These are phyloP conservation scores for Pollachius pollachius DNA, from an alignment of 2,113 vertebrate genomes.

Conservation along the genomic window DNA sequence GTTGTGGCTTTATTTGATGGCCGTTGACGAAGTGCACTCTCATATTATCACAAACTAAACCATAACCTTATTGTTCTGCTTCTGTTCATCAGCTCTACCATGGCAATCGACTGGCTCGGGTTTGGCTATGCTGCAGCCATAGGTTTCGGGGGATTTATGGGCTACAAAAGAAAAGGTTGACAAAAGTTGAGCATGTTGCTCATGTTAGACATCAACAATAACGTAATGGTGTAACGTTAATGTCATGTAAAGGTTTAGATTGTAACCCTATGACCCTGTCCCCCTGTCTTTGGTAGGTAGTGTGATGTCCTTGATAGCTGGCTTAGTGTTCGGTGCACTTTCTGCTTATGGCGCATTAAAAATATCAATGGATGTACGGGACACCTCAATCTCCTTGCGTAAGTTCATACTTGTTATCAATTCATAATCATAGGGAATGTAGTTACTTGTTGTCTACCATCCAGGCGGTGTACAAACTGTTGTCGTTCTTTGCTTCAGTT, in stretches of 20 bases:
- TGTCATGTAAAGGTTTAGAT: background rate
- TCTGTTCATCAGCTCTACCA: conserved; percentile 39
- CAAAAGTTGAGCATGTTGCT: background rate
- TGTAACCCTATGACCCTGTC: no score
- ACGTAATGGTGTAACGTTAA: background rate
- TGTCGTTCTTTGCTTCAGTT: conserved; percentile 65
- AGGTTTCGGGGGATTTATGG: conserved; percentile 81
- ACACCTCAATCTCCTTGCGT: conserved; percentile 85
- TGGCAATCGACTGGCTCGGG: conserved; percentile 87
- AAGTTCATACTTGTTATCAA: conserved; percentile 48
- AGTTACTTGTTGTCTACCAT: background rate
- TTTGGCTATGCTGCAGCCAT: conserved; percentile 85
- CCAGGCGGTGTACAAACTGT: background rate
- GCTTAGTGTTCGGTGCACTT: conserved; percentile 82
- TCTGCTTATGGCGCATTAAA: conserved; percentile 87
- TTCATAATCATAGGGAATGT: no score
- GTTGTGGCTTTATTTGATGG: no score
- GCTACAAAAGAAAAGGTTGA: conserved; percentile 87
- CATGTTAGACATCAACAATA: background rate
- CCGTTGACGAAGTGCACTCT: no score
- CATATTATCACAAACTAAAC: no score
- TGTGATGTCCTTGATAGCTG: conserved; percentile 84
- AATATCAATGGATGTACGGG: conserved; percentile 74
- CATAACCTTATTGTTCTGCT: background rate
- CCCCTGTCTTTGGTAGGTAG: conserved; percentile 72